phyloP scores from a whole-genome alignment of 2,113 vertebrate genomes.

The Albula glossodonta region DNA sequence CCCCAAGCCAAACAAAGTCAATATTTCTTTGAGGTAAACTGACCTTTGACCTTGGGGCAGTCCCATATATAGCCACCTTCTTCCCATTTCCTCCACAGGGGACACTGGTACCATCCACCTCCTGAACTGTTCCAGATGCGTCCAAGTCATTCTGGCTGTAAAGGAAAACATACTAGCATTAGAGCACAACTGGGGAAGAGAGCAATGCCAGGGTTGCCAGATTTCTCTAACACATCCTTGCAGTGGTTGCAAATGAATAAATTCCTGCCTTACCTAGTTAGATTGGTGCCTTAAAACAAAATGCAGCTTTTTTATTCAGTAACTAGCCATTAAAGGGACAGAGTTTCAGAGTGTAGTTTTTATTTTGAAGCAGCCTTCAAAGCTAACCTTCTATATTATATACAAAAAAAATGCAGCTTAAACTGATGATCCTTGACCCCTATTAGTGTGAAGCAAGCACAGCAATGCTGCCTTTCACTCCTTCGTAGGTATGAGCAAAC shows the following conservation, averaged over 20 bases:
- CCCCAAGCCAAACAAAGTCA: neutral
- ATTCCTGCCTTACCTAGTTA: no score
- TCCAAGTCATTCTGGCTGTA: constrained; percentile 44
- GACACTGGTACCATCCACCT: constrained; percentile 7
- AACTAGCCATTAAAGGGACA: no score
- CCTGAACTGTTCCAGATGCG: neutral
- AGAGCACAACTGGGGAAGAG: neutral
- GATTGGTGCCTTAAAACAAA: no score
- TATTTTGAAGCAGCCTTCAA: no score
- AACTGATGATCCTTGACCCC: no score
- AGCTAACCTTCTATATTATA: no score
- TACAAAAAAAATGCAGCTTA: no score
- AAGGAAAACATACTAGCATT: neutral
- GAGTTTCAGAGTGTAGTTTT: no score
- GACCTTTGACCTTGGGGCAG: constrained; percentile 65
- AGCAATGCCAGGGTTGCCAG: neutral
- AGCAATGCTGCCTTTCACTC: no score
- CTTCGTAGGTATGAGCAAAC: no score
- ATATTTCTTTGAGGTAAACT: constrained; percentile 27
- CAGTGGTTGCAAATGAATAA: neutral
- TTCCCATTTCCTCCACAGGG: neutral
- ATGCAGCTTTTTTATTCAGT: no score
- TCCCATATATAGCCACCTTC: constrained; percentile 45
- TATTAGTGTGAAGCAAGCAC: no score
- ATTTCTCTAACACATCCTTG: neutral